Evolutionary conservation across 37 sponge, comb jelly and placozoan species (phyloP).

Genomic region (Hormiphora californensis): DNA sequence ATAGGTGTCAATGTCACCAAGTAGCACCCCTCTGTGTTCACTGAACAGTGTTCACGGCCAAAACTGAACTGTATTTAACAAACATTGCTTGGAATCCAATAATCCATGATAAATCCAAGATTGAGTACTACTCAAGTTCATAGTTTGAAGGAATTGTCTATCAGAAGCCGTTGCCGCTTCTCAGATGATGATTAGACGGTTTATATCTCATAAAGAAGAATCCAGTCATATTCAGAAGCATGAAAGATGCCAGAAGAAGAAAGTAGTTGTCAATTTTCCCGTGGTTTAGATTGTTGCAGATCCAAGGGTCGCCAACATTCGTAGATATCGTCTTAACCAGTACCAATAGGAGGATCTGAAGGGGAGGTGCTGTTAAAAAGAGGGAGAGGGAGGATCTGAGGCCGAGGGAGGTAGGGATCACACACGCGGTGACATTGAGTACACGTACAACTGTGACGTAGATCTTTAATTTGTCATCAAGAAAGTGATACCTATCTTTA

Average conservation of each 20-base stretch:
- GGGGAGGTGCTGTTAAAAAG: background rate
- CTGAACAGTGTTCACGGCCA: too few species aligned
- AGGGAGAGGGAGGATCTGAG: background rate
- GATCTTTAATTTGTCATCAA: background rate
- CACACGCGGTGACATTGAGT: background rate
- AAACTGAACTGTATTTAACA: too few species aligned
- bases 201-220: too few species aligned
- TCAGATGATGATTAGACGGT: too few species aligned
- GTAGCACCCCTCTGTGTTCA: too few species aligned
- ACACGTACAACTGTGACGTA: background rate
- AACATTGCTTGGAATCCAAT: too few species aligned
- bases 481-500: background rate
- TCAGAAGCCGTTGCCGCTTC: too few species aligned
- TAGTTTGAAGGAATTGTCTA: too few species aligned
- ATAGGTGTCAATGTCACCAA: too few species aligned
- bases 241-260: background rate
- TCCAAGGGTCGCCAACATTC: background rate
- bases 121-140: too few species aligned
- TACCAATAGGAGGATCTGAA: conserved; percentile 19
- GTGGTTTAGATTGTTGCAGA: conserved; percentile 42
- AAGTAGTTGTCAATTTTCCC: conserved; percentile 17
- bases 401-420: background rate
- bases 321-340: background rate
- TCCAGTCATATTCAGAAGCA: conserved; percentile 18
- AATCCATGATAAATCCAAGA: too few species aligned